Base-by-base conservation (phyloP, 2,888 invertebrate genomes). In the Tachina grossa region DNA sequence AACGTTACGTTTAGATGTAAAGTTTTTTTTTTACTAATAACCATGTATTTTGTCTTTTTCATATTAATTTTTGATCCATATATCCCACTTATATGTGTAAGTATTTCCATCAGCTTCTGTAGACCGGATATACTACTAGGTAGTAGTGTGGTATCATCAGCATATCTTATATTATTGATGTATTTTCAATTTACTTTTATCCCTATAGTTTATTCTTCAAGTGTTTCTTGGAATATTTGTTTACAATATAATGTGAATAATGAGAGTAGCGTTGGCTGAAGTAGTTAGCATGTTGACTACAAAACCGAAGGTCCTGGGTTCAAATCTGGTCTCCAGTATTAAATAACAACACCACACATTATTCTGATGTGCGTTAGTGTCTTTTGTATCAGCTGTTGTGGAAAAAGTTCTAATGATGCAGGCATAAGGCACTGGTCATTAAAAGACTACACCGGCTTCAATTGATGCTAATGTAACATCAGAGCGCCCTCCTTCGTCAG, bases 181-280 rank as follows among this genome's bases (percentile, higher is more conserved):
- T 14, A 59, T 59, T 59, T 59, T 8, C 57, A 4, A 59, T 59
- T 59, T 3, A 59, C 57, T 59, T 59, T 31, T 59, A 13, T 59
- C 0, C 39, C 39, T 19, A 19, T 53, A 53, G 2, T 53, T 53
- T 16, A 13, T 59, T 3, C 31, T 57, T 31, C 57, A 31, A 57
- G 13, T 39, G 31, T 59, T 59, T 19, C 53, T 16, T 53, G 11
- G 45, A 45, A 53, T 53, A 53, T 53, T 53, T 53, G 19, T 53
- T 19, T 9, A 53, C 0, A 16, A 53, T 53, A 19, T 9, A 19
- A 19, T 9, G 8, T 53, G 16, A 53, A 53, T 10, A 53, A 10
- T 53, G 14, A 4, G 4, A 4, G 31, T 31, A 31, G 31, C 4
- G 31, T 31, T 31, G 31, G 31, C 31, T 31, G 31, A 31, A 31